Evolutionary conservation across 2,797 vertebrate species (phyloP), one percentile per base, ranked within the genome.

Genomic region (Rhynchonycteris naso): DNA sequence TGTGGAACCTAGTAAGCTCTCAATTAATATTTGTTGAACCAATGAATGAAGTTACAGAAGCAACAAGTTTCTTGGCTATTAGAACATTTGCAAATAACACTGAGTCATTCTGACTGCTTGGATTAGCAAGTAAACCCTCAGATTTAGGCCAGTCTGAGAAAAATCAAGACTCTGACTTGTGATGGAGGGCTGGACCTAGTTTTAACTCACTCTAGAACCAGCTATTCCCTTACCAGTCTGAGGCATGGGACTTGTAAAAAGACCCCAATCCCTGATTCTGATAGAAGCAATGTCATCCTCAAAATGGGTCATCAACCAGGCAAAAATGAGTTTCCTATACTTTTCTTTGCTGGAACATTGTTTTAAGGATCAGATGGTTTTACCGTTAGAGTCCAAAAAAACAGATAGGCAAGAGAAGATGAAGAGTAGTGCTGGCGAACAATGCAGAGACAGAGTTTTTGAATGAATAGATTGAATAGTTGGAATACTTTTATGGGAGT

Each of bases 91-190:
- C 61, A 94, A 95, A 89, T 83, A 83, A 91, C 94, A 56, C 33
- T 88, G 43, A 83, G 86, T 94, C 88, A 76, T 47, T 87, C 61
- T 56, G 79, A 75, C 18, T 69, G 65, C 30, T 75, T 85, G 71
- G 50, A 82, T 97, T 92, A 93, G 26, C 81, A 93, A 72, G 72
- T 69, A 74, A 79, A 35, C 30, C 58, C 86, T 90, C 59, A 91
- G 82, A 63, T 5, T 0, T 35, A 14, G 65, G 33, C 38, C 63
- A 88, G 68, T 84, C 4, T 82, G 63, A 24, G 56, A 19, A 83
- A 92, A 86, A 71, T 47, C n/a, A 71, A 35, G 16, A 65, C 50
- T 75, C 59, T 47, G 63, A 43, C 10, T 88, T 88, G 78, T 65
- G 68, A 63, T 33, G 28, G 33, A 83, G 15, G 22, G 18, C 8